Conservation (phyloP, 2,113 vertebrate species). For the Sceloporus tristichus region DNA sequence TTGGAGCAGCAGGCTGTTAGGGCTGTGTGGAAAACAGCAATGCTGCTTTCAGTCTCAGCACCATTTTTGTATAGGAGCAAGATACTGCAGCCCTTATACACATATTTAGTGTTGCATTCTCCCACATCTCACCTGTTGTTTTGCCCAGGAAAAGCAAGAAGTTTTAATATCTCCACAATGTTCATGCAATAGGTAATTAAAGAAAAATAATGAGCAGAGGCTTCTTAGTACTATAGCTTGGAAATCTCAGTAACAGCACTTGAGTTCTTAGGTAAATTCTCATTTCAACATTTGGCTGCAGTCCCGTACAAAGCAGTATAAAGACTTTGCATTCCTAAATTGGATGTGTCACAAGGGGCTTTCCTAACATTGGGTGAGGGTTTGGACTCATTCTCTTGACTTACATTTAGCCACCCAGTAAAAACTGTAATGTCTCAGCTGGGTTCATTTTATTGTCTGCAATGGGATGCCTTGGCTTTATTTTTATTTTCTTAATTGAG, state of each 20-base stretch:
- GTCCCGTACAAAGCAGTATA: not conserved
- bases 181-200: not conserved
- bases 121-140: not conserved
- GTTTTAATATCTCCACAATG: not conserved
- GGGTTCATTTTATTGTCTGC: not conserved
- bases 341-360: not conserved
- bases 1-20: not conserved
- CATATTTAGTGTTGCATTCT: not conserved
- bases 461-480: not conserved
- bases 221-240: not conserved
- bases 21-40: not conserved
- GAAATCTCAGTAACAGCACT: not conserved
- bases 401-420: not conserved
- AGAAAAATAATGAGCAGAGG: not conserved
- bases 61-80: not conserved
- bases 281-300: not conserved
- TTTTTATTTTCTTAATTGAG: slow-evolving; percentile 14
- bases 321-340: not conserved
- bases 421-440: not conserved
- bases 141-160: not conserved
- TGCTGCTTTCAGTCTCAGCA: not conserved
- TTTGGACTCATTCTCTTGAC: not conserved
- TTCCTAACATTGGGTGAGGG: not conserved
- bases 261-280: not conserved
- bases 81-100: not conserved